Percentiles rank a stretch among this genome's conserved stretches.
Evolutionary conservation across 2,113 vertebrate genomes (phyloP).

Genomic region (Archilochus colubris): DNA sequence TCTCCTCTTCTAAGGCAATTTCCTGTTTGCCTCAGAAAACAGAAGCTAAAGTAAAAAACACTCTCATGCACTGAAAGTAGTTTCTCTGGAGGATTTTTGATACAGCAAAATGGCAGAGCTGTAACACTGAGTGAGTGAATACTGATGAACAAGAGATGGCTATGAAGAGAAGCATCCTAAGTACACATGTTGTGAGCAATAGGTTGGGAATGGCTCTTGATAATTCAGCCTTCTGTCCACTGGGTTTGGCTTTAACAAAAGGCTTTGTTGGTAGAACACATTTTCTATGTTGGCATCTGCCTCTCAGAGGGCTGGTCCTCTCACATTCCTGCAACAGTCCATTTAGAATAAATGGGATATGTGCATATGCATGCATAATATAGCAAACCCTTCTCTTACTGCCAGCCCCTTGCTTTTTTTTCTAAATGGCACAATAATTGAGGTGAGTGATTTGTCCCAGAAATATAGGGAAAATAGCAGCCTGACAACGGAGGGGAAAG

Average conservation of each 20-base stretch:
- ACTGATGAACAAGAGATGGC: not conserved
- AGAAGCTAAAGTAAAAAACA: not conserved
- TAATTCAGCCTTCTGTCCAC: not conserved
- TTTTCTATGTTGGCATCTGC: not conserved
- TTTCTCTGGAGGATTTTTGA: not conserved
- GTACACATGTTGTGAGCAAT: accelerated
- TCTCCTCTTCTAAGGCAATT: not conserved
- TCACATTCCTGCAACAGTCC: not conserved
- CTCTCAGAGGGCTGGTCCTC: not conserved
- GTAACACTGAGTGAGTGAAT: not conserved
- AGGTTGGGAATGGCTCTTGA: not conserved
- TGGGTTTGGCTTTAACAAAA: not conserved
- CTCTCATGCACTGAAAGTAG: not conserved
- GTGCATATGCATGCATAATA: not conserved
- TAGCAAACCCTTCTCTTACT: not conserved
- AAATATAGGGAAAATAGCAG: not conserved
- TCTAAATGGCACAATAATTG: not conserved
- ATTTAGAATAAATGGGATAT: not conserved
- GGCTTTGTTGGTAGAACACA: not conserved
- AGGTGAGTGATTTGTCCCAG: not conserved
- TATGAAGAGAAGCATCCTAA: not conserved
- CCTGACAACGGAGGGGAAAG: not conserved
- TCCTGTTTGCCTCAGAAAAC: not conserved
- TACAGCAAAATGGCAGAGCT: not conserved
- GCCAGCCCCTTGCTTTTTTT: not conserved